Conservation (phyloP, 2,113 vertebrate species). For the Sphaerodactylus townsendi region DNA sequence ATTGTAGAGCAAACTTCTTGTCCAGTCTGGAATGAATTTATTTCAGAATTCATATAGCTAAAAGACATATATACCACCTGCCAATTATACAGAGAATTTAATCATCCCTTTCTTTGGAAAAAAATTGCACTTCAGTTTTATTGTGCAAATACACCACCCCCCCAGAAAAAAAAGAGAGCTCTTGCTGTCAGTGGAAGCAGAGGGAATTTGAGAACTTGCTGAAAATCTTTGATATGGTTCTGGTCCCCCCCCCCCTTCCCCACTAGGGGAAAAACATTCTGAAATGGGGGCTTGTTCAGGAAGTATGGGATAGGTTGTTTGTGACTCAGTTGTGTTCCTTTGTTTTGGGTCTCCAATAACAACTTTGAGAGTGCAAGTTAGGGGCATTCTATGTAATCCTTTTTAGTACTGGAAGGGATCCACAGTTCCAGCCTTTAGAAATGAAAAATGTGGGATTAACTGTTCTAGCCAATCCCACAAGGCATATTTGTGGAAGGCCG, state of each 20-base stretch:
- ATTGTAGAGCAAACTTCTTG: constrained; percentile 36
- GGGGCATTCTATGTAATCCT: not conserved
- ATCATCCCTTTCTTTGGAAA: constrained; percentile 11
- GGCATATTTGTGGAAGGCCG: not conserved
- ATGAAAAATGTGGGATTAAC: not conserved
- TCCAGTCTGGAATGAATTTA: not conserved
- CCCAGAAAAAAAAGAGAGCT: not conserved
- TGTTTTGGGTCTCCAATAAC: too few species aligned
- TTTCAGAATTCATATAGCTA: not conserved
- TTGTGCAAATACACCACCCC: not conserved
- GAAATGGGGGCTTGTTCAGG: not conserved
- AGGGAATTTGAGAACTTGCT: not conserved
- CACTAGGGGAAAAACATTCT: too few species aligned
- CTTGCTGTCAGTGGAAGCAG: not conserved
- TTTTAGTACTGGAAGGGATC: not conserved
- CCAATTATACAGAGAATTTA: constrained; percentile 32
- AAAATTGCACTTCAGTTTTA: not conserved
- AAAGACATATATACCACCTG: not conserved
- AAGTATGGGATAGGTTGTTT: not conserved
- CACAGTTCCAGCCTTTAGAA: not conserved
- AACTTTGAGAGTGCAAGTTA: not conserved
- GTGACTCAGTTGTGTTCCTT: too few species aligned
- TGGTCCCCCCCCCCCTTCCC: too few species aligned
- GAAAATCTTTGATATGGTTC: not conserved
- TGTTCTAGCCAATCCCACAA: not conserved